Conservation (phyloP, 35 echinoderm and acorn worm species). For the Patiria miniata region DNA sequence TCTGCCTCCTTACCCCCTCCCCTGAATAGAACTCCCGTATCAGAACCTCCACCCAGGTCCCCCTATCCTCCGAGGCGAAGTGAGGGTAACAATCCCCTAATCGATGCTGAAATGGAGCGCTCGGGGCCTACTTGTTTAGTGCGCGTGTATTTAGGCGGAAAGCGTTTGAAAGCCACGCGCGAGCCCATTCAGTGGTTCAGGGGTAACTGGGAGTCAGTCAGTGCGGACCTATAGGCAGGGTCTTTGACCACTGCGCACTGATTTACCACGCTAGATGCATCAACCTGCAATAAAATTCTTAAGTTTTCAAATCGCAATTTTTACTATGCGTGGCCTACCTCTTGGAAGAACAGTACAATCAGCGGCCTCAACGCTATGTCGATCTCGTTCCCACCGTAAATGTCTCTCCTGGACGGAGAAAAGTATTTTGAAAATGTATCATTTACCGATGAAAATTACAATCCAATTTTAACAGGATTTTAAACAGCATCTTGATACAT, state of each 20-base stretch:
- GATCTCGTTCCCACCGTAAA: slow-evolving; percentile 91
- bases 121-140: too few relatives aligned
- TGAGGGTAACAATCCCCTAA: too few relatives aligned
- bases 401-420: slow-evolving; percentile 55
- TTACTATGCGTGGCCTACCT: slow-evolving; percentile 81
- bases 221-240: neutral
- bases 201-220: too few relatives aligned
- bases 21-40: too few relatives aligned
- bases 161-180: too few relatives aligned
- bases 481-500: neutral
- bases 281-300: too few relatives aligned
- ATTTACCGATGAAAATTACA: neutral
- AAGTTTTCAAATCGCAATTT: neutral
- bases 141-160: too few relatives aligned
- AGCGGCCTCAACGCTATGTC: slow-evolving; percentile 66
- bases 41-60: too few relatives aligned
- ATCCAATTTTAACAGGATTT: neutral
- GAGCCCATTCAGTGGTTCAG: too few relatives aligned
- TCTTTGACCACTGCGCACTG: neutral
- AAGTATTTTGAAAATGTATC: neutral
- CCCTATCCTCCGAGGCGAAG: too few relatives aligned
- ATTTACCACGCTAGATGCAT: neutral
- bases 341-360: slow-evolving; percentile 79
- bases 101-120: too few relatives aligned
- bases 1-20: too few relatives aligned